Evolutionary conservation across 2,888 invertebrate species (phyloP).

Genomic region (Xestia sexstrigata): DNA sequence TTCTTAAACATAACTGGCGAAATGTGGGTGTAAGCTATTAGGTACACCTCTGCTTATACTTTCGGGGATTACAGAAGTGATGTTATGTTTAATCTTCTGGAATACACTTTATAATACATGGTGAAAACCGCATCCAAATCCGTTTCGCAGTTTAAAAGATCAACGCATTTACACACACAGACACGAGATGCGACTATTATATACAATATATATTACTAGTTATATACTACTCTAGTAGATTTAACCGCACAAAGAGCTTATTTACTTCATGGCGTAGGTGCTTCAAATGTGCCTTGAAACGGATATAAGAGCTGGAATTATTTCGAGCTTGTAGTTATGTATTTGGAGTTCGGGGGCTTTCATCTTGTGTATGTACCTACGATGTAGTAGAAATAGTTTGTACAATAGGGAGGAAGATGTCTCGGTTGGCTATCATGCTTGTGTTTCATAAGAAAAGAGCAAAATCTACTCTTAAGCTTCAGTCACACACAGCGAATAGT

Average conservation of each 20-base stretch:
- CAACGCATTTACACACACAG: neutral
- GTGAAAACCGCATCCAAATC: neutral
- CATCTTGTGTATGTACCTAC: neutral
- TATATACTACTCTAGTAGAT: slow-evolving; percentile 26
- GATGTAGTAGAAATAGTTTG: neutral
- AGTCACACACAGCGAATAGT: no score
- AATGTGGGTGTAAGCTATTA: no score
- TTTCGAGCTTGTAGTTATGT: slow-evolving; percentile 20
- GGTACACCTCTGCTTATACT: no score
- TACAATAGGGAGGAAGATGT: neutral
- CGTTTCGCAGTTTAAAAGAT: neutral
- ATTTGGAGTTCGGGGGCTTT: slow-evolving; percentile 10
- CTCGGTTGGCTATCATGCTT: neutral
- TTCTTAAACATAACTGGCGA: no score
- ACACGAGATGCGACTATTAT: neutral
- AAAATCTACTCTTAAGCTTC: neutral
- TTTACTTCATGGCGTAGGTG: slow-evolving; percentile 34
- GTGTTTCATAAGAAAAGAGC: neutral
- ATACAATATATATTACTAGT: neutral
- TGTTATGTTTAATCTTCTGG: neutral
- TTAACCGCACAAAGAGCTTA: slow-evolving; percentile 48
- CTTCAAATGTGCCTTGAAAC: slow-evolving; percentile 39
- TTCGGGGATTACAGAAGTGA: no score
- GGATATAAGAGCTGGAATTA: slow-evolving; percentile 20
- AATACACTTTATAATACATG: neutral